These are phyloP conservation scores for Ammodytes dubius DNA, from an alignment of 2,113 vertebrate species.

Conservation along the genomic window DNA sequence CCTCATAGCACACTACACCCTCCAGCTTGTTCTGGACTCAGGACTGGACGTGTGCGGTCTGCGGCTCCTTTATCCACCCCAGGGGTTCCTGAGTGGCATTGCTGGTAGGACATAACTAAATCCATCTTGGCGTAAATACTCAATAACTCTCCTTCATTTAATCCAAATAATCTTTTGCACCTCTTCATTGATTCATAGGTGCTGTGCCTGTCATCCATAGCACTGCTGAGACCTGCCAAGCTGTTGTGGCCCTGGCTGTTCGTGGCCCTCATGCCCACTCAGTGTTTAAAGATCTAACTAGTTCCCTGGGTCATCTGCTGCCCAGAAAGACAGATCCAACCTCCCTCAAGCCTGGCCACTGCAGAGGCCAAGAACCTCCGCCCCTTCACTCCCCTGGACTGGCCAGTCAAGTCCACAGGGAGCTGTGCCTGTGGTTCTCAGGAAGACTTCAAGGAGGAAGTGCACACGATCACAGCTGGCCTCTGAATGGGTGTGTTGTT, in stretches of 20 bases:
- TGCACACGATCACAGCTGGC: slow-evolving; percentile 7
- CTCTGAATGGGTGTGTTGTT: slow-evolving; percentile 42
- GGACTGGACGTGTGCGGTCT: slow-evolving; percentile 83
- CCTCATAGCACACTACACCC: slow-evolving; percentile 73
- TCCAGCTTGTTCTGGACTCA: slow-evolving; percentile 76
- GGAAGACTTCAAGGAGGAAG: slow-evolving; percentile 66
- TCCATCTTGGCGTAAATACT: slow-evolving; percentile 23
- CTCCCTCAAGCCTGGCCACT: slow-evolving; percentile 48
- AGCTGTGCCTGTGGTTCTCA: slow-evolving; percentile 85
- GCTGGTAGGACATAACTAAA: slow-evolving; percentile 73
- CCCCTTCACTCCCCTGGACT: slow-evolving; percentile 48
- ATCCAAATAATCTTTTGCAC: slow-evolving; percentile 3
- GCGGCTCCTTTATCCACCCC: slow-evolving; percentile 77
- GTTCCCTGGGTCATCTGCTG: slow-evolving; percentile 57
- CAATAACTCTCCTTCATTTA: not conserved
- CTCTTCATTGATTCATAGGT: slow-evolving; percentile 63
- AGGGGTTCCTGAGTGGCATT: slow-evolving; percentile 60
- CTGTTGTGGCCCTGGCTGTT: slow-evolving; percentile 72
- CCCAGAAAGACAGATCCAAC: slow-evolving; percentile 23
- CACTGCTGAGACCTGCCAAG: not conserved
- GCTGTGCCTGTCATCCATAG: slow-evolving; percentile 38
- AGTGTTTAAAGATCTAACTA: slow-evolving; percentile 65
- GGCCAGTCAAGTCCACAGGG: slow-evolving; percentile 56
- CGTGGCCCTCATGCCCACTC: slow-evolving; percentile 74
- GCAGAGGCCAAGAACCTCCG: slow-evolving; percentile 33